Evolutionary conservation across 2,113 vertebrate genomes (phyloP).

Genomic region (Psilopogon haemacephalus): DNA sequence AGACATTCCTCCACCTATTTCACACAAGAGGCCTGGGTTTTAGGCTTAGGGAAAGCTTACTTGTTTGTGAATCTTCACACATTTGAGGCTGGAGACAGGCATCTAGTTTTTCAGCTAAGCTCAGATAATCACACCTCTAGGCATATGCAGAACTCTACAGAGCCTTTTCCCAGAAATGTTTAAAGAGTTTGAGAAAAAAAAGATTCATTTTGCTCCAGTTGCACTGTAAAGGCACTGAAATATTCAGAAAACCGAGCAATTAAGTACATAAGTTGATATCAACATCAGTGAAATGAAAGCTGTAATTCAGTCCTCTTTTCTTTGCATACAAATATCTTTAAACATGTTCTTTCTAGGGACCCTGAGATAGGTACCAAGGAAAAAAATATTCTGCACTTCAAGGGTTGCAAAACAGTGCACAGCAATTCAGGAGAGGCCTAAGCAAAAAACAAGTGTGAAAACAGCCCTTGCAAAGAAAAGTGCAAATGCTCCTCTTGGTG

Average conservation of each 20-base stretch:
- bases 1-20: constrained; percentile 19
- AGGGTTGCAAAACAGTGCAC: not conserved
- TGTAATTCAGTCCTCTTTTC: not conserved
- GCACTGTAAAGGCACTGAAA: not conserved
- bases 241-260: not conserved
- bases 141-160: not conserved
- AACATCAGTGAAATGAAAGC: not conserved
- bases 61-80: not conserved
- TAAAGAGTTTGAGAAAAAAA: not conserved
- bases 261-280: not conserved
- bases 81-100: not conserved
- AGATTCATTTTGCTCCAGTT: not conserved
- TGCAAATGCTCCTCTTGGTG: not conserved
- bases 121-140: not conserved
- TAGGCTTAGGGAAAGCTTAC: not conserved
- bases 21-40: not conserved
- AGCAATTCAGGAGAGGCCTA: not conserved
- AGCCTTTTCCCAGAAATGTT: not conserved
- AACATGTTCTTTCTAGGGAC: not conserved
- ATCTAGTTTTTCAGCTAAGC: not conserved
- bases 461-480: not conserved
- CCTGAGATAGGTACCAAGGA: not conserved
- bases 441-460: not conserved
- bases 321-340: not conserved
- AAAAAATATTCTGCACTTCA: not conserved